A percentile compares a stretch with the other conserved stretches of the same genome.
phyloP scores from a whole-genome alignment of 2,113 vertebrate species.

The Cheilinus undulatus region DNA sequence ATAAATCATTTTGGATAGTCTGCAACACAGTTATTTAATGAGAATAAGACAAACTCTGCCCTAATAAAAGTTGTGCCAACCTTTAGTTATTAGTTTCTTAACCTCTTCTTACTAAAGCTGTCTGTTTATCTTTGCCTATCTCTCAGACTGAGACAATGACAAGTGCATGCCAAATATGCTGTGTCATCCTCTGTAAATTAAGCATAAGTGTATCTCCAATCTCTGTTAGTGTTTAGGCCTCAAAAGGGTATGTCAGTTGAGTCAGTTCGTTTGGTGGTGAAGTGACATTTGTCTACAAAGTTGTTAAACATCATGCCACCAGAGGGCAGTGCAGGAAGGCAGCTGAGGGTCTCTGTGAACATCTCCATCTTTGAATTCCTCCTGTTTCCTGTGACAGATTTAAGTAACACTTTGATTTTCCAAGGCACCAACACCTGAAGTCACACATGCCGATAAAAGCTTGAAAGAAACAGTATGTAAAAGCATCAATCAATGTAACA shows the following conservation, averaged over 20 bases:
- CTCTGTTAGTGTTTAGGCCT: no score
- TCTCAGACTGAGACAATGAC: no score
- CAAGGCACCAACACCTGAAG: not conserved
- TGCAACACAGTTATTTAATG: no score
- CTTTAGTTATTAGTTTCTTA: not conserved
- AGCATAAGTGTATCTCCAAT: not conserved
- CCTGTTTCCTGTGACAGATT: not conserved
- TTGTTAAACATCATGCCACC: slow-evolving; percentile 31
- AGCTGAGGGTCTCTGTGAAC: slow-evolving; percentile 6
- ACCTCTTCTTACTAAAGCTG: no score
- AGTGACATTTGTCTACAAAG: not conserved
- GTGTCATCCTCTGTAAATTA: not conserved
- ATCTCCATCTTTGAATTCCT: not conserved
- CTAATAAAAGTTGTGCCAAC: no score
- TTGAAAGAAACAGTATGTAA: not conserved
- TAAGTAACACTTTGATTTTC: no score
- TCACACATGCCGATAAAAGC: not conserved
- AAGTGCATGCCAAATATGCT: not conserved
- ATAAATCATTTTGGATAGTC: no score
- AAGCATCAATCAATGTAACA: no score
- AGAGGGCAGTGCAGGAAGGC: slow-evolving; percentile 60
- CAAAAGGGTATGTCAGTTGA: no score
- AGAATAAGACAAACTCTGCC: no score
- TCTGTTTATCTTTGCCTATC: no score
- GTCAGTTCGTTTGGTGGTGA: not conserved